Conservation (phyloP, 2,797 vertebrate genomes). For the Euphonia xanthogaster region DNA sequence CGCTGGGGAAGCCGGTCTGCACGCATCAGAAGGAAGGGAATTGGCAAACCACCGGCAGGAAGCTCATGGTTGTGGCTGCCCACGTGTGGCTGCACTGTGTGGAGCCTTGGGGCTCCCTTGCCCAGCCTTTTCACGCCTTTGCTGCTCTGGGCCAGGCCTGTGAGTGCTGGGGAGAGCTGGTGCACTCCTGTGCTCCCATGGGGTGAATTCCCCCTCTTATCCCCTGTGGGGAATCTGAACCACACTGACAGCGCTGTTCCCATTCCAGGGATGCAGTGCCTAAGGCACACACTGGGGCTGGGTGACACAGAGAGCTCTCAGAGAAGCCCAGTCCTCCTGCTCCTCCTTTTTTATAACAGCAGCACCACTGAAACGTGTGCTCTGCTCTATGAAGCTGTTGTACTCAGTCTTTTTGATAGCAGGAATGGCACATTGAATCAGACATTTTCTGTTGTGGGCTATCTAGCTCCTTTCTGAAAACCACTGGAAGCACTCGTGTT, state of each 20-base stretch:
- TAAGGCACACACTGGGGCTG: not conserved
- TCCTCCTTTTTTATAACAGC: not conserved
- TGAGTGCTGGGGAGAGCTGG: not conserved
- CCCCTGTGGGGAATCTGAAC: not conserved
- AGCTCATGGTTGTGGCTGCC: not conserved
- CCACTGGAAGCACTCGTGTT: not conserved
- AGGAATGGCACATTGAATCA: not conserved
- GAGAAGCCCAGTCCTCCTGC: not conserved
- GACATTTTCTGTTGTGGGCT: not conserved
- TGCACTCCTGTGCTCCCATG: not conserved
- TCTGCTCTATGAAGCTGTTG: not conserved
- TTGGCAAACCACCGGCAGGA: not conserved
- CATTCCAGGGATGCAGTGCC: not conserved
- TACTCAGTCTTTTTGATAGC: not conserved
- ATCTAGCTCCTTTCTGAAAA: not conserved
- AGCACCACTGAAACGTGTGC: not conserved
- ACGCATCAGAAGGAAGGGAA: not conserved
- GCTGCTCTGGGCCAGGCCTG: not conserved
- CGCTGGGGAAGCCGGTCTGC: not conserved
- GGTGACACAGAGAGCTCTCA: not conserved
- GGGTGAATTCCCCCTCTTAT: not conserved
- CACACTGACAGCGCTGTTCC: fast-evolving
- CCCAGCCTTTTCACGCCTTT: not conserved
- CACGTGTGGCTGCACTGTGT: not conserved
- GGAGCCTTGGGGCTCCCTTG: not conserved